Conservation (phyloP, 1,140 invertebrate species). For the Lucilia sericata region DNA sequence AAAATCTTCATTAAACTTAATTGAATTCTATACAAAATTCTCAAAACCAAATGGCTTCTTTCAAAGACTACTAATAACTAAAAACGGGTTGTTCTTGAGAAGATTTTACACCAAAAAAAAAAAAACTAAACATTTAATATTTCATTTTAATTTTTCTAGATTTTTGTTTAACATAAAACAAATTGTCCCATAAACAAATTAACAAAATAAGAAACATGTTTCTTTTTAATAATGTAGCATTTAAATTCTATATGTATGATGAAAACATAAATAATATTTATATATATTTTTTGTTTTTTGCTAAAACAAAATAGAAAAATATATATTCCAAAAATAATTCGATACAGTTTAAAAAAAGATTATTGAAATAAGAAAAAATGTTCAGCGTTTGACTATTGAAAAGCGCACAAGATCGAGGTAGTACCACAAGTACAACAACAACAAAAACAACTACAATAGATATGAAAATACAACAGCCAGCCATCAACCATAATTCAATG, state of each 20-base stretch:
- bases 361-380: not conserved
- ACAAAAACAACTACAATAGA: not conserved
- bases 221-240: not conserved
- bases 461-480: not conserved
- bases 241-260: not conserved
- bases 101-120: too few species aligned
- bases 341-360: conserved; percentile 19
- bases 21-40: too few species aligned
- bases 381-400: not conserved
- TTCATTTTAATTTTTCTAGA: not conserved
- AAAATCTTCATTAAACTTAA: too few species aligned
- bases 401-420: not conserved
- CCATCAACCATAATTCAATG: conserved; percentile 22
- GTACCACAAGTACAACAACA: not conserved
- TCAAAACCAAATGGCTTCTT: too few species aligned
- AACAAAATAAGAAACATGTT: not conserved
- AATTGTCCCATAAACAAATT: not conserved
- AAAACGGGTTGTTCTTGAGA: too few species aligned
- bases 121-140: too few species aligned
- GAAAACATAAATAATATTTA: conserved; percentile 6
- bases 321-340: not conserved
- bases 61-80: too few species aligned
- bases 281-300: not conserved
- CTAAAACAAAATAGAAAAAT: not conserved
- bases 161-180: not conserved